Base-by-base conservation (phyloP, 1,140 invertebrate species). In the Papilio machaon region DNA sequence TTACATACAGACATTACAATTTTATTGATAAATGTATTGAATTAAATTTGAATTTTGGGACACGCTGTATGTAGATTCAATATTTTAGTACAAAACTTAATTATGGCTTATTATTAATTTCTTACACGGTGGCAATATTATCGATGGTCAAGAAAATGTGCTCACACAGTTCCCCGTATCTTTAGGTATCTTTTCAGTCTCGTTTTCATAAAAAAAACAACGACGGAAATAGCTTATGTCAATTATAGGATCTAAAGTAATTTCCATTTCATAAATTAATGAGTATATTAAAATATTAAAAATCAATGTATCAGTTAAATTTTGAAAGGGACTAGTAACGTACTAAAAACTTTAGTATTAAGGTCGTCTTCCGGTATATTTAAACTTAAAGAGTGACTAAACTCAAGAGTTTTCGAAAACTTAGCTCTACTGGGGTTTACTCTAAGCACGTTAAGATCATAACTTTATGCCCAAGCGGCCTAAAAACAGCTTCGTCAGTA, bases 401-500 rank as follows among this genome's bases (percentile, higher is more conserved):
- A 19, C 19, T 67, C 23, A 67, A 67, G 30, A 67, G 64, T 15
- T 67, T 6, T 67, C 11, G 13, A 19, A 19, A 67, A 9, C 17
- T 35, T 35, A 10, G 0, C 23, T 13, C 13, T 1, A 35, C 64
- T 67, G 15, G 23, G 64, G 13, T 23, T 35, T 67, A 67, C 64
- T 60, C n/a, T 67, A 67, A 67, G 64, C 64, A 67, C 64, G 64
- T 30, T 67, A 67, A 67, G 19, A 30, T 11, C 64, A 67, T 67
- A 67, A 67, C 23, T 67, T 67, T 17, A 67, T 67, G 23, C 64
- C 64, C 64, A 38, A 67, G 64, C 64, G 64, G 23, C 64, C 64
- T 67, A 67, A 67, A 38, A 64, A 64, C 60, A 30, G 23, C 64
- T 67, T 67, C 23, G 64, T 67, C 64, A 67, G 64, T 67, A 67